Evolutionary conservation across 2,113 vertebrate genomes (phyloP).

Genomic region (Oreotrochilus melanogaster): DNA sequence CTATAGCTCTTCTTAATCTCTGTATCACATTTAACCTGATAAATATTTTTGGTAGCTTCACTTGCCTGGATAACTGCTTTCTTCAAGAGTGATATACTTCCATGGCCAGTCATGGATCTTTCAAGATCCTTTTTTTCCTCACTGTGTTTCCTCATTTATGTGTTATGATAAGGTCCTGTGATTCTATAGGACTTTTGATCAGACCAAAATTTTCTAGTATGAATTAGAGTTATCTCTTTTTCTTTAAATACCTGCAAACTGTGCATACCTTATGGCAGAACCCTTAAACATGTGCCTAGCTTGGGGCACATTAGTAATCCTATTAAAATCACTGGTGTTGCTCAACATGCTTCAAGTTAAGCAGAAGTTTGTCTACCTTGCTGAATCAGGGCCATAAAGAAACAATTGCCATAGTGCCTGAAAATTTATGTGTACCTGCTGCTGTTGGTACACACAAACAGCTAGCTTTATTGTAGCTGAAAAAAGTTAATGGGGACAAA

Average conservation of each 20-base stretch:
- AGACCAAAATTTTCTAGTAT: not conserved
- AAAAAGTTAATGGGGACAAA: slow-evolving; percentile 36
- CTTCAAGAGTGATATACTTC: not conserved
- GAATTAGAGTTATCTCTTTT: not conserved
- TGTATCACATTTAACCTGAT: not conserved
- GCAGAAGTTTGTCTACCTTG: slow-evolving; percentile 14
- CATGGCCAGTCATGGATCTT: not conserved
- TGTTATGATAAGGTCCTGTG: not conserved
- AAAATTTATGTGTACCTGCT: not conserved
- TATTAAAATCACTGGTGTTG: not conserved
- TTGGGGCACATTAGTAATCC: not conserved
- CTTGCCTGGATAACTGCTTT: not conserved
- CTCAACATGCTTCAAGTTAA: not conserved
- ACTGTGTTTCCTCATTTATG: not conserved
- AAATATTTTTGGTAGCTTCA: not conserved
- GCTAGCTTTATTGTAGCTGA: not conserved
- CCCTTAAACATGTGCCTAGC: not conserved
- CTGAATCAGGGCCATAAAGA: slow-evolving; percentile 32
- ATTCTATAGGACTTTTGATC: not conserved
- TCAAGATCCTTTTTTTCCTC: not conserved
- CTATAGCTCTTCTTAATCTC: not conserved
- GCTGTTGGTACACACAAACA: slow-evolving; percentile 17
- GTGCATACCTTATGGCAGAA: not conserved
- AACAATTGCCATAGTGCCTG: not conserved
- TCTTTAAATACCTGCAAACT: not conserved